Evolutionary conservation across 2,888 invertebrate genomes (phyloP).

Genomic region (Meghimatium bilineatum): DNA sequence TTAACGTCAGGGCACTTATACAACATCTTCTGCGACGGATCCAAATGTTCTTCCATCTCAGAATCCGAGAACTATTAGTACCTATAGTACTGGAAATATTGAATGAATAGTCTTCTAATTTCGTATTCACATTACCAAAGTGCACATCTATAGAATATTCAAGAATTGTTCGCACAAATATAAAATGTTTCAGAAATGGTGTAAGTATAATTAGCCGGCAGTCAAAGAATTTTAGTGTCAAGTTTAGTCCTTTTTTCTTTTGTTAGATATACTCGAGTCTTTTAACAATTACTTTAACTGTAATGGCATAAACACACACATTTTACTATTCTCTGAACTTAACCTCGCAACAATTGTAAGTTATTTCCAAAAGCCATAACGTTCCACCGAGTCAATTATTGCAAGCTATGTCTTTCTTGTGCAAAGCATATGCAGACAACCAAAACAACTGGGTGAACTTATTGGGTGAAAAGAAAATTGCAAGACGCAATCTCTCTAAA

Average conservation of each 20-base stretch:
- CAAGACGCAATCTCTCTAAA: not conserved
- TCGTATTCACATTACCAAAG: too few relatives aligned
- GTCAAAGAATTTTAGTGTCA: not conserved
- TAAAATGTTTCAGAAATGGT: too few relatives aligned
- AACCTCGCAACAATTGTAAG: not conserved
- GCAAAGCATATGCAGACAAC: not conserved
- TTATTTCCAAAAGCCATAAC: not conserved
- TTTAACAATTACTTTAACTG: not conserved
- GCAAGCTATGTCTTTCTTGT: not conserved
- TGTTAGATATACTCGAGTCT: not conserved
- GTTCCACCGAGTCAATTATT: not conserved
- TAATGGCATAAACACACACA: not conserved
- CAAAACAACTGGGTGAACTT: not conserved
- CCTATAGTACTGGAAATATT: too few relatives aligned
- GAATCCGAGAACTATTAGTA: too few relatives aligned
- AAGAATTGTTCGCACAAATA: too few relatives aligned
- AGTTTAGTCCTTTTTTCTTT: not conserved
- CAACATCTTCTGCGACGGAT: too few relatives aligned
- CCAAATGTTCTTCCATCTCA: too few relatives aligned
- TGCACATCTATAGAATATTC: too few relatives aligned
- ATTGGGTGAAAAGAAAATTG: constrained; percentile 16
- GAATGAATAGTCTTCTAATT: too few relatives aligned
- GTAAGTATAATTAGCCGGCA: too few relatives aligned
- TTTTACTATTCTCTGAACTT: not conserved
- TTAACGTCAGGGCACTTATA: too few relatives aligned